These are phyloP conservation scores for Mactra quadrangularis DNA, from an alignment of 1,140 invertebrate species.

Conservation along the genomic window DNA sequence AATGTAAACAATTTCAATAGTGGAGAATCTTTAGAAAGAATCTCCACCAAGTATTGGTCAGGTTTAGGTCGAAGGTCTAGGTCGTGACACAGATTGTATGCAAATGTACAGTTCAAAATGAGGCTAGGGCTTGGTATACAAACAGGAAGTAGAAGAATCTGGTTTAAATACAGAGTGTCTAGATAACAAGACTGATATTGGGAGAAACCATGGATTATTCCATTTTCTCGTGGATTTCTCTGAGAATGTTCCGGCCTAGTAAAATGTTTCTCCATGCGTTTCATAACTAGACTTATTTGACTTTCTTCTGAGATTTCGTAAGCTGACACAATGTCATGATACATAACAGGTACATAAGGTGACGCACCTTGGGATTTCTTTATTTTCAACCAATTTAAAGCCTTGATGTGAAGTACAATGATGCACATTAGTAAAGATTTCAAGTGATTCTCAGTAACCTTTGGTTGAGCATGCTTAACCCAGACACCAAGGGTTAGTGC, in stretches of 20 bases:
- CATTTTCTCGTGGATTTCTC: slow-evolving; percentile 66
- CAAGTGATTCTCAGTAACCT: slow-evolving; percentile 68
- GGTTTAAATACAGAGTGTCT: slow-evolving; percentile 71
- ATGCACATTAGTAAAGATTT: slow-evolving; percentile 70
- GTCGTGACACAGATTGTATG: slow-evolving; percentile 44
- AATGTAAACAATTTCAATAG: slow-evolving; percentile 14
- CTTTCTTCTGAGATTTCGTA: slow-evolving; percentile 5
- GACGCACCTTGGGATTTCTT: slow-evolving; percentile 8
- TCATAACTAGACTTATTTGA: slow-evolving; percentile 48
- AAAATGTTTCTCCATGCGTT: slow-evolving; percentile 70
- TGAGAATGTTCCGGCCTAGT: slow-evolving; percentile 65
- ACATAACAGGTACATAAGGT: slow-evolving; percentile 3
- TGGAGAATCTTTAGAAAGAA: slow-evolving; percentile 29
- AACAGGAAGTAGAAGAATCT: slow-evolving; percentile 70
- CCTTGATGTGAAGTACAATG: slow-evolving; percentile 69
- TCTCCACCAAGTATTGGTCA: slow-evolving; percentile 28
- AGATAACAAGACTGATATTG: slow-evolving; percentile 78
- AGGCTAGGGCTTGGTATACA: slow-evolving; percentile 23
- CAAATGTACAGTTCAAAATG: slow-evolving; percentile 51
- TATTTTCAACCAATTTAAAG: slow-evolving; percentile 39
- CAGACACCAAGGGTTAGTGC: slow-evolving; percentile 88
- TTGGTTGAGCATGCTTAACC: slow-evolving; percentile 84
- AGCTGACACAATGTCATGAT: neutral
- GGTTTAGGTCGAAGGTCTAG: slow-evolving; percentile 24
- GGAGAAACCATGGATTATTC: slow-evolving; percentile 75